Conservation (phyloP, 2,113 vertebrate genomes). For the Sylvia atricapilla region DNA sequence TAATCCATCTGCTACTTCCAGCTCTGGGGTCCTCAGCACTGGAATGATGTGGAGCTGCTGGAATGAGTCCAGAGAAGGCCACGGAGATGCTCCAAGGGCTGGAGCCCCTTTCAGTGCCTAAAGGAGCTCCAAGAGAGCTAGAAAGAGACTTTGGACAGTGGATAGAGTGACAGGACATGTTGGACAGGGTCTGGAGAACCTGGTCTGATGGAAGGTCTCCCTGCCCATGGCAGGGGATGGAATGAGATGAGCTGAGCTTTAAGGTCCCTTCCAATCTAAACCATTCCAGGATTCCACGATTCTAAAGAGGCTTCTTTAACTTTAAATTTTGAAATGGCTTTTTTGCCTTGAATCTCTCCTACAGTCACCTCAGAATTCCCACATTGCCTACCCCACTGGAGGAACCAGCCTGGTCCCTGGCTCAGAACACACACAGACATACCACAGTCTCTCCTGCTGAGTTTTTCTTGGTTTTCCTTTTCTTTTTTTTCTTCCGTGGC, state of each 20-base stretch:
- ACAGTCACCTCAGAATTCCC: background rate
- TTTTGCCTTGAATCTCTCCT: background rate
- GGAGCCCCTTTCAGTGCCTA: background rate
- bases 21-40: background rate
- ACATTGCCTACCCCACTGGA: background rate
- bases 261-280: background rate
- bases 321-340: background rate
- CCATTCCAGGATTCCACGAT: background rate
- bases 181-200: background rate
- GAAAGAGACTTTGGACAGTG: background rate
- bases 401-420: background rate
- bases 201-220: background rate
- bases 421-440: background rate
- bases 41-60: background rate
- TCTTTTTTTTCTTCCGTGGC: constrained; percentile 90
- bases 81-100: background rate
- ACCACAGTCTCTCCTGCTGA: constrained; percentile 74
- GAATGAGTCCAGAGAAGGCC: background rate
- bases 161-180: background rate
- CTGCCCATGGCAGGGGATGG: background rate
- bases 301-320: background rate
- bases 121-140: background rate
- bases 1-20: background rate
- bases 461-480: constrained; percentile 78
- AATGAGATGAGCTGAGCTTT: background rate